Evolutionary conservation across 1,140 invertebrate genomes (phyloP).

Genomic region (Nasonia longicornis): DNA sequence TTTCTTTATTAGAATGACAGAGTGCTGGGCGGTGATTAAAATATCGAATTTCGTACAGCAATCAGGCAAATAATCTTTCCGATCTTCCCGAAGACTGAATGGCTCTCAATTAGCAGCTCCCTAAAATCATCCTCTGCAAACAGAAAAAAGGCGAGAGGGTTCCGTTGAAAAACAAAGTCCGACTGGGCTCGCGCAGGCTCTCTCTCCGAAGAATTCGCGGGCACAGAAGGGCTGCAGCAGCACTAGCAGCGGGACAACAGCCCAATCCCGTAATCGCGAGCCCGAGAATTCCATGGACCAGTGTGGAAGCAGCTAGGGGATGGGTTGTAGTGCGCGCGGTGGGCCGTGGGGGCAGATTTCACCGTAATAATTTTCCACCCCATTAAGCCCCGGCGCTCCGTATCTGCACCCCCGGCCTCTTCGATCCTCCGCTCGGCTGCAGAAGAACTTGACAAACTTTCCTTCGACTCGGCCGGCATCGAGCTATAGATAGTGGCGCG

Average conservation of each 20-base stretch:
- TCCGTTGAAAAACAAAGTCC: neutral
- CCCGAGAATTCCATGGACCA: too few relatives aligned
- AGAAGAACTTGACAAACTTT: conserved; percentile 61
- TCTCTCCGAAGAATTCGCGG: conserved; percentile 8
- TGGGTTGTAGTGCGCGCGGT: neutral
- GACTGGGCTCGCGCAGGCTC: neutral
- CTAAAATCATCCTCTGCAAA: neutral
- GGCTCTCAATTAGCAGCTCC: neutral
- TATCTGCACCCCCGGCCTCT: conserved; percentile 50
- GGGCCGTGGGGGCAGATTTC: conserved; percentile 56
- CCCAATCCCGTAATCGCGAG: too few relatives aligned
- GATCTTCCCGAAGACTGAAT: neutral
- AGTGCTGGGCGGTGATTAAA: too few relatives aligned
- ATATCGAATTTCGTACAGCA: too few relatives aligned
- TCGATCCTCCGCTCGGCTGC: conserved; percentile 37
- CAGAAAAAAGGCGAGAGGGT: neutral
- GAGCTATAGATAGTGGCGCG: neutral
- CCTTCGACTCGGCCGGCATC: neutral
- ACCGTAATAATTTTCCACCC: conserved; percentile 66
- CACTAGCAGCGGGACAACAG: too few relatives aligned
- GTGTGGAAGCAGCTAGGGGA: conserved; percentile 46
- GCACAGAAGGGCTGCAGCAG: too few relatives aligned
- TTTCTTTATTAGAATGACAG: neutral
- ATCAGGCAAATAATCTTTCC: conserved; percentile 24
- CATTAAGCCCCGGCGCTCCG: conserved; percentile 56